Conservation (phyloP, 1,140 invertebrate species). For the Platyura marginata region DNA sequence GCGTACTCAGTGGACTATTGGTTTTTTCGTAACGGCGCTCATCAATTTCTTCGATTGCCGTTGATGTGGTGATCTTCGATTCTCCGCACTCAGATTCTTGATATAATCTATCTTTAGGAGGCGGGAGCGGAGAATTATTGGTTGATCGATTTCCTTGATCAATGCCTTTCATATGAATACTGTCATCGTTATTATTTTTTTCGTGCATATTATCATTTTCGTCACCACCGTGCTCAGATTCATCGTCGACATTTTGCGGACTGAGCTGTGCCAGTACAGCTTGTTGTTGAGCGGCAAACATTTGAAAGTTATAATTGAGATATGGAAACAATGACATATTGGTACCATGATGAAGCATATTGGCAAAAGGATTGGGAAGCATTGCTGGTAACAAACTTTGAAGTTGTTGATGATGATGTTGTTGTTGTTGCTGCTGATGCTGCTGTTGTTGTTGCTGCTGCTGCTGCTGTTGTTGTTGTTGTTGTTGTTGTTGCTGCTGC, state of each 20-base stretch:
- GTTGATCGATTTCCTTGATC: too few relatives aligned
- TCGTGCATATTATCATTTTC: constrained; percentile 19
- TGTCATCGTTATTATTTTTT: constrained; percentile 2
- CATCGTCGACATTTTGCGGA: constrained; percentile 6
- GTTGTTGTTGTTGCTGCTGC: neutral
- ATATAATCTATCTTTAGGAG: too few relatives aligned
- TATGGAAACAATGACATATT: constrained; percentile 18
- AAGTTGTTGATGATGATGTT: neutral
- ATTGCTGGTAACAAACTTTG: constrained; percentile 14
- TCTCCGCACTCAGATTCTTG: too few relatives aligned
- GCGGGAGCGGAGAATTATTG: too few relatives aligned
- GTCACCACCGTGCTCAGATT: constrained; percentile 16
- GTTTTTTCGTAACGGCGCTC: too few relatives aligned
- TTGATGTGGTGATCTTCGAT: too few relatives aligned
- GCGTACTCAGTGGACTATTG: too few relatives aligned
- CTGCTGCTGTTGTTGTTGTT: constrained; percentile 1
- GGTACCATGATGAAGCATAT: constrained; percentile 17
- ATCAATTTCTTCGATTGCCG: too few relatives aligned
- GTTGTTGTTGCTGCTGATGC: constrained; percentile 1
- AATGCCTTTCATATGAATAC: neutral
- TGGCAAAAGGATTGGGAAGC: constrained; percentile 8
- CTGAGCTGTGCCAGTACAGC: constrained; percentile 3
- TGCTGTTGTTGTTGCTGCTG: constrained; percentile 1
- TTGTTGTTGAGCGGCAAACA: constrained; percentile 24
- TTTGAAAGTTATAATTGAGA: constrained; percentile 22